A percentile compares a stretch with the other conserved stretches of the same genome.
Conservation (phyloP, 64 coral and sea anemone genomes). For the Acropora yongei region DNA sequence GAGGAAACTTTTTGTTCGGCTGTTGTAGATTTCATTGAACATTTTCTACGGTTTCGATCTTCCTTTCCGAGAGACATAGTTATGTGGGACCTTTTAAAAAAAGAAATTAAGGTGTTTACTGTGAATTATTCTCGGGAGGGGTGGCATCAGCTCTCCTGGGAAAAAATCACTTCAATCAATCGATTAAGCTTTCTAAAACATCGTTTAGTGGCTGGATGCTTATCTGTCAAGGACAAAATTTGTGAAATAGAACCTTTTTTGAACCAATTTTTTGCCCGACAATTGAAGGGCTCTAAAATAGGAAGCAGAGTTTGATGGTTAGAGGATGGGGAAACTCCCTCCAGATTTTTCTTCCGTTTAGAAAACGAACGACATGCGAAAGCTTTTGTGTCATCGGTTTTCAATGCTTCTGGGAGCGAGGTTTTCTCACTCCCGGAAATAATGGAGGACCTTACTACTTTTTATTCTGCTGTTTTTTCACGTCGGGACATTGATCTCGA, state of each 20-base stretch:
- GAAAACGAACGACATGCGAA: background rate
- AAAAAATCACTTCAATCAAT: no score
- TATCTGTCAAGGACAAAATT: no score
- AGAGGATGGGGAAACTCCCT: slow-evolving; percentile 28
- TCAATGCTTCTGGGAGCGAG: background rate
- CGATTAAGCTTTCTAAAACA: no score
- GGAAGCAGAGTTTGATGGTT: background rate
- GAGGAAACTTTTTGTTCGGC: background rate
- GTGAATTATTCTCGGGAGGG: background rate
- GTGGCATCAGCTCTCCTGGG: no score
- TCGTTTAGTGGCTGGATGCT: no score
- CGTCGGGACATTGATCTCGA: background rate
- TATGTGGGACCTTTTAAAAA: no score
- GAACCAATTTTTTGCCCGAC: no score
- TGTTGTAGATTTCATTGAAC: background rate
- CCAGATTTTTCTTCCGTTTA: background rate
- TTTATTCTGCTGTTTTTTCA: background rate
- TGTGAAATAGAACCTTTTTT: no score
- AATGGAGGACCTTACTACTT: background rate
- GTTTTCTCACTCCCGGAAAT: background rate
- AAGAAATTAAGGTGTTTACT: background rate
- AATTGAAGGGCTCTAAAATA: background rate
- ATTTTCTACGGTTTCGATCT: background rate
- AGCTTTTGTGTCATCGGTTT: background rate
- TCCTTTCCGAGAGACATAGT: no score